Conservation (phyloP, 2,797 vertebrate species). For the Brachyalestes nurse region DNA sequence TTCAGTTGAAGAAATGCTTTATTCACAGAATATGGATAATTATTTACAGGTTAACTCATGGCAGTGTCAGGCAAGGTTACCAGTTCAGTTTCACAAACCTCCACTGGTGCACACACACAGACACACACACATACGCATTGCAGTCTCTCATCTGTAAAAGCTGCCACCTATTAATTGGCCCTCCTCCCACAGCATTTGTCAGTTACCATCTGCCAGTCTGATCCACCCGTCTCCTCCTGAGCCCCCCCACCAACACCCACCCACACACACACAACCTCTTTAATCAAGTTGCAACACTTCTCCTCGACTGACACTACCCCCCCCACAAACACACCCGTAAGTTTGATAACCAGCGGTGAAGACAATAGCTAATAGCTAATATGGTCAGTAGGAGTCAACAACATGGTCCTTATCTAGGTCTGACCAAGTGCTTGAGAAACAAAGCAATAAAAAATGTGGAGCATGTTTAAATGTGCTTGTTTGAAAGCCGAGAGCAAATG, state of each 20-base stretch:
- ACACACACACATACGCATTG: neutral
- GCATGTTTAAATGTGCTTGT: conserved; percentile 15
- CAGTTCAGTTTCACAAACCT: conserved; percentile 55
- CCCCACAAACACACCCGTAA: conserved; percentile 17
- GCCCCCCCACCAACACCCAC: conserved; percentile 23
- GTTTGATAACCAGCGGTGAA: conserved; percentile 48
- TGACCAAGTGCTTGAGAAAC: conserved; percentile 71
- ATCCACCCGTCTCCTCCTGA: conserved; percentile 46
- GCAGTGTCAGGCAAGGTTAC: conserved; percentile 53
- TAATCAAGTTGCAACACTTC: conserved; percentile 82
- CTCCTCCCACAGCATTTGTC: conserved; percentile 78
- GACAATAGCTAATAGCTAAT: conserved; percentile 33
- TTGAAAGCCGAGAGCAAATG: conserved; percentile 46
- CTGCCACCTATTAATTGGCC: conserved; percentile 78
- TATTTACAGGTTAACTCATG: conserved; percentile 73
- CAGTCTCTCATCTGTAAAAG: conserved; percentile 61
- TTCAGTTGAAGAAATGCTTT: conserved; percentile 65
- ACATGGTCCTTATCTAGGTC: conserved; percentile 56
- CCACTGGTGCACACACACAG: neutral
- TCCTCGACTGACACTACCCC: conserved; percentile 49
- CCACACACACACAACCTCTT: conserved; percentile 68
- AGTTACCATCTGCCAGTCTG: conserved; percentile 81
- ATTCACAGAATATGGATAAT: conserved; percentile 23
- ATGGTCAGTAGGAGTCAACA: conserved; percentile 41
- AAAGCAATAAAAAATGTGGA: conserved; percentile 56